Conservation (phyloP, 1,140 invertebrate genomes). For the Nymphalis io region DNA sequence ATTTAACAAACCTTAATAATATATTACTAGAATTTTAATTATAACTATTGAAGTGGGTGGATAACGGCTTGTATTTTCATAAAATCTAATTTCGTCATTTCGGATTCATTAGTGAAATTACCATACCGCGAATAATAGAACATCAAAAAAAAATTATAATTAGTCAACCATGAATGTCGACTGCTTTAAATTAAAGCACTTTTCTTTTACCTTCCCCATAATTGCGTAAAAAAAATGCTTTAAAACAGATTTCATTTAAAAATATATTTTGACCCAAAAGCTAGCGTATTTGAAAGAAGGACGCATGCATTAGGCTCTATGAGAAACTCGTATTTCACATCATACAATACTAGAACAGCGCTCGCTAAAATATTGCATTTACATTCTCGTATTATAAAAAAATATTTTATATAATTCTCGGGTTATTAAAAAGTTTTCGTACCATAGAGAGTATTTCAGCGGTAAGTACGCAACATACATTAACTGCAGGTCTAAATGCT, state of each 20-base stretch:
- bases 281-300: constrained; percentile 13
- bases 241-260: constrained; percentile 10
- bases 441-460: constrained; percentile 16
- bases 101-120: not conserved
- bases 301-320: constrained; percentile 15
- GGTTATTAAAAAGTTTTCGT: constrained; percentile 22
- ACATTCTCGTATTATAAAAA: constrained; percentile 18
- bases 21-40: too few species aligned
- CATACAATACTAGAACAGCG: constrained; percentile 21
- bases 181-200: constrained; percentile 11
- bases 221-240: constrained; percentile 14
- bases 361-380: constrained; percentile 23
- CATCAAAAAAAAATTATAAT: not conserved
- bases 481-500: constrained; percentile 24
- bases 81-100: not conserved
- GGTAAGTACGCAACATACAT: constrained; percentile 20
- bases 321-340: constrained; percentile 11
- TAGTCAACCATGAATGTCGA: constrained; percentile 1
- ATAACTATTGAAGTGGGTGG: not conserved
- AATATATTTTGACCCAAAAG: constrained; percentile 26
- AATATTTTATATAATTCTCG: constrained; percentile 22
- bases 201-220: not conserved
- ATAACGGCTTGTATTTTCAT: not conserved
- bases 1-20: too few species aligned
- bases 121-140: not conserved